Conservation (phyloP, 2,888 invertebrate genomes). For the Cartodere bifasciata region DNA sequence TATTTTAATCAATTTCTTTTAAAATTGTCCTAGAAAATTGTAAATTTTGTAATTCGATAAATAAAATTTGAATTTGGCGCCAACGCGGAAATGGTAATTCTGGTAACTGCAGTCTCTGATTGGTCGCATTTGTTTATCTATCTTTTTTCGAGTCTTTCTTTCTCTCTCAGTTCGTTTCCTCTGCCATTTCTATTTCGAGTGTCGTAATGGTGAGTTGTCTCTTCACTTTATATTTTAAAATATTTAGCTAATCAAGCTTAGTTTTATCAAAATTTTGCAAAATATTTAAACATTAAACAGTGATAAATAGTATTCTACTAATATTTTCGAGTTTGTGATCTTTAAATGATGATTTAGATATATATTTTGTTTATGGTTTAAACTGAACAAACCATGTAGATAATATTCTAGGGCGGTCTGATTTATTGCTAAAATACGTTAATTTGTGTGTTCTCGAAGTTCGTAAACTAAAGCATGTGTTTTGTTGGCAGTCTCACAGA, state of each 20-base stretch:
- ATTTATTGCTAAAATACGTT: constrained; percentile 22
- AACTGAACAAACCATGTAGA: constrained; percentile 52
- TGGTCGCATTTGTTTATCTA: no score
- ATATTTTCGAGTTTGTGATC: background rate
- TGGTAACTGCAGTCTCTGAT: no score
- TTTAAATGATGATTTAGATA: constrained; percentile 50
- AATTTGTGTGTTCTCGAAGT: background rate
- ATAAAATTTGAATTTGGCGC: no score
- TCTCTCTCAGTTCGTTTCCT: no score
- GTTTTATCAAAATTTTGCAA: constrained; percentile 1
- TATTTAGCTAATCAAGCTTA: background rate
- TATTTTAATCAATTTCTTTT: no score
- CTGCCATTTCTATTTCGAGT: constrained; percentile 2
- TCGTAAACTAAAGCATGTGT: background rate
- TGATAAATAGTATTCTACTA: background rate
- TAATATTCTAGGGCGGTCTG: constrained; percentile 65
- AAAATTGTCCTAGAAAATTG: no score
- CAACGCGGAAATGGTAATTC: no score
- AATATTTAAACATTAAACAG: background rate
- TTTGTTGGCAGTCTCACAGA: constrained; percentile 76
- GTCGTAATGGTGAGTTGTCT: background rate
- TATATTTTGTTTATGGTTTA: constrained; percentile 50
- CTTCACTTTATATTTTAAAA: background rate
- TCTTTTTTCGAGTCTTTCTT: no score
- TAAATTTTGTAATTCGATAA: no score